Evolutionary conservation across 1,140 invertebrate species (phyloP), one percentile per base, ranked within the genome.

Genomic region (Callitettix versicolor): DNA sequence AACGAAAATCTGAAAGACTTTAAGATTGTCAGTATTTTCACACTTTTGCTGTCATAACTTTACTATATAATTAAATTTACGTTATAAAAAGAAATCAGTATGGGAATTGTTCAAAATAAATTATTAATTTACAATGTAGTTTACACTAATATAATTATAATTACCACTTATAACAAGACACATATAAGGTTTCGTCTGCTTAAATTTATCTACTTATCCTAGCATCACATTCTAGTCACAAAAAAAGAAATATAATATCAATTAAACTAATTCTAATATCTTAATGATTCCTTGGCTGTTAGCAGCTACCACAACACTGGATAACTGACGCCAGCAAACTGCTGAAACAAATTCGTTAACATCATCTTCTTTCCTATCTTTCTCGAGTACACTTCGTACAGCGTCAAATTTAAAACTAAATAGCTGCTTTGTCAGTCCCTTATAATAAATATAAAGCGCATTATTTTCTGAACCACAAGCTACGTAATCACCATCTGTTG

Each of bases 381-480:
- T 83, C 68, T 92, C 89, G 52, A 92, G 68, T 57, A 91, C 82
- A 64, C 83, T 89, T 61, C 84, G 75, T 21, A 84, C 79, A 11
- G 88, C 81, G 62, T 94, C 89, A 76, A 96, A 95, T 63, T 90
- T 86, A 68, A 89, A 93, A 46, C 81, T 86, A 61, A 95, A 82
- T 46, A 96, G 69, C 60, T 90, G 91, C 65, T 91, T 87, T 7
- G 88, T 84, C 20, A 97, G 70, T 11, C 89, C 90, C 67, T 93
- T 88, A 67, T 95, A 96, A 71, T 96, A 98, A 48, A 97, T 77
- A 70, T 93, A 96, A 1, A 97, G 72, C 1, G 91, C 83, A 71
- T 96, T 96, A 66, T 96, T 95, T 73, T 98, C 93, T 12, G 91
- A 95, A 43, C 94, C 95, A 74, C 92, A 96, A 2, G 91, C 91